phyloP scores from a whole-genome alignment of 23 tunicate species.

The Styela clava region DNA sequence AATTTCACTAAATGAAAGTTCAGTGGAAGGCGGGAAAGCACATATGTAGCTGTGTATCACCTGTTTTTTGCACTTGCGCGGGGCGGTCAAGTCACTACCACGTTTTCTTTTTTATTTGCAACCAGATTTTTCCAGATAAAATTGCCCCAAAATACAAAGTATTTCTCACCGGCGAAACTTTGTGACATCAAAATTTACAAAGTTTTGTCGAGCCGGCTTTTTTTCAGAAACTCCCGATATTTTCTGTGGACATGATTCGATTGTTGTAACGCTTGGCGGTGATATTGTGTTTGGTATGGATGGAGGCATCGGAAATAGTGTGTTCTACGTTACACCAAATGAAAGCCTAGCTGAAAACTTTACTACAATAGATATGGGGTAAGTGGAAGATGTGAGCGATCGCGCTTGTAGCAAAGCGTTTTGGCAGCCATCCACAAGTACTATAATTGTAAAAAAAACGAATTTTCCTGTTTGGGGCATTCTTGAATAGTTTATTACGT shows the following conservation, averaged over 20 bases:
- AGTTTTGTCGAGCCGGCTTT: background rate
- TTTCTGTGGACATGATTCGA: conserved; percentile 8
- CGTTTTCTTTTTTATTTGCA: too few relatives aligned
- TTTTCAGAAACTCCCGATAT: background rate
- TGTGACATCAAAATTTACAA: background rate
- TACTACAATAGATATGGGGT: background rate
- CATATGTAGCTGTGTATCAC: background rate
- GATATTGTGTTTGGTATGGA: background rate
- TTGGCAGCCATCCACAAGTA: too few relatives aligned
- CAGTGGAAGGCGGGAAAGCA: background rate
- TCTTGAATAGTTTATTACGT: too few relatives aligned
- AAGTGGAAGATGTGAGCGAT: too few relatives aligned
- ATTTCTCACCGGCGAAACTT: background rate
- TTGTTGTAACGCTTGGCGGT: background rate
- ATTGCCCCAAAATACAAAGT: too few relatives aligned
- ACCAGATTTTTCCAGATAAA: too few relatives aligned
- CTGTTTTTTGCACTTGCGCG: background rate
- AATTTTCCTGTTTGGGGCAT: too few relatives aligned
- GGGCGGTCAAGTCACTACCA: background rate
- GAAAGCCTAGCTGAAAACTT: background rate
- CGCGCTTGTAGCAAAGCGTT: too few relatives aligned
- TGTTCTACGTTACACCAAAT: background rate
- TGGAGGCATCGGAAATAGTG: background rate
- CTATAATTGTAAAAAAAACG: too few relatives aligned
- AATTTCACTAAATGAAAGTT: too few relatives aligned